A percentile compares a stretch with the other conserved stretches of the same genome.
Conservation (phyloP, 2,888 invertebrate species). For the Eucriotettix oculatus region DNA sequence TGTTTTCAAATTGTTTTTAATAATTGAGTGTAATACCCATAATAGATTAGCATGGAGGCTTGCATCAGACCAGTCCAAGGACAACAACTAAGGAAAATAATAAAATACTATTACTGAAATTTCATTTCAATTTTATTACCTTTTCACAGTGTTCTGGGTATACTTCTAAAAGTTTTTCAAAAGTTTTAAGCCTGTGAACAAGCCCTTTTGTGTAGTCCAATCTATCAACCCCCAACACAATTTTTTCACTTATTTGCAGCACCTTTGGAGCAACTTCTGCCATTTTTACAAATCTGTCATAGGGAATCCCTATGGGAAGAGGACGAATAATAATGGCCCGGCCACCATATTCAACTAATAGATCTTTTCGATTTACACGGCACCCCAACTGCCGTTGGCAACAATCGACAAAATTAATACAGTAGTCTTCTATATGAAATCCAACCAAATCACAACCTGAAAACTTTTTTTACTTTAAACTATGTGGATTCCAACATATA, state of each 20-base stretch:
- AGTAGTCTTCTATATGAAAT: slow-evolving; percentile 82
- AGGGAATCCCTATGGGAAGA: slow-evolving; percentile 78
- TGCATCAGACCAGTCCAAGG: no score
- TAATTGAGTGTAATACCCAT: no score
- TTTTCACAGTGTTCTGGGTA: slow-evolving; percentile 75
- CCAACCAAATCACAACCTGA: slow-evolving; percentile 82
- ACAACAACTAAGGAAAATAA: no score
- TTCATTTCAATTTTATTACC: slow-evolving; percentile 24
- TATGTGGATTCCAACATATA: no score
- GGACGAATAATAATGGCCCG: slow-evolving; percentile 70
- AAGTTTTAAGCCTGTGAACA: slow-evolving; percentile 66
- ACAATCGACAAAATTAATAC: slow-evolving; percentile 80
- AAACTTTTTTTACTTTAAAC: background rate
- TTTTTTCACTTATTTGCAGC: slow-evolving; percentile 49
- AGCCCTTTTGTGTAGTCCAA: slow-evolving; percentile 84
- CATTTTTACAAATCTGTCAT: slow-evolving; percentile 65
- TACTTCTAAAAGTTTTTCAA: slow-evolving; percentile 62
- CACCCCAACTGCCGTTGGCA: slow-evolving; percentile 76
- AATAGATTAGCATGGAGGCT: no score
- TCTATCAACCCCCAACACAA: slow-evolving; percentile 75
- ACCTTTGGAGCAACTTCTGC: slow-evolving; percentile 40
- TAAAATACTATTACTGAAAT: no score
- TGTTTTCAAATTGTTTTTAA: no score
- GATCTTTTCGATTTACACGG: slow-evolving; percentile 72
- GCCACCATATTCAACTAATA: slow-evolving; percentile 74